Conservation (phyloP, 2,797 vertebrate species). For the Microctenopoma steveboyesi region DNA sequence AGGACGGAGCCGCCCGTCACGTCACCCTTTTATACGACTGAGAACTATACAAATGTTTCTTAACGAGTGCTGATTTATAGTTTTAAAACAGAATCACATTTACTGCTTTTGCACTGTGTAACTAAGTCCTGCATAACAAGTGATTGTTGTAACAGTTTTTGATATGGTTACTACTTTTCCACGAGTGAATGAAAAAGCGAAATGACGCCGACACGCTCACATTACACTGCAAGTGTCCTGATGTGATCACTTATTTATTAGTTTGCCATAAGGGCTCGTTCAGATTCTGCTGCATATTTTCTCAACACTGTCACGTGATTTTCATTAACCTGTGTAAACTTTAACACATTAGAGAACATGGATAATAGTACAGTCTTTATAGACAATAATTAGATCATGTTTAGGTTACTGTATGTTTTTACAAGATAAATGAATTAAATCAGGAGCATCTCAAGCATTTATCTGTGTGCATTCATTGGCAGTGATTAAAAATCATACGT, state of each 20-base stretch:
- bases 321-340: slow-evolving; percentile 24
- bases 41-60: slow-evolving; percentile 39
- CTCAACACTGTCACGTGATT: slow-evolving; percentile 81
- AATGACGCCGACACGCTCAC: slow-evolving; percentile 7
- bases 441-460: too few relatives aligned
- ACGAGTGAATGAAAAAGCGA: slow-evolving; percentile 27
- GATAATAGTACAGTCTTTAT: neutral
- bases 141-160: slow-evolving; percentile 29
- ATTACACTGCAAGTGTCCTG: slow-evolving; percentile 20
- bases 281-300: slow-evolving; percentile 72
- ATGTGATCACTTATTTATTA: slow-evolving; percentile 54
- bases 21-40: slow-evolving; percentile 25
- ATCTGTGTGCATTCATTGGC: too few relatives aligned
- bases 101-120: slow-evolving; percentile 78
- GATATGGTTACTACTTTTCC: slow-evolving; percentile 44
- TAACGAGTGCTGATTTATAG: slow-evolving; percentile 27
- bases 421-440: neutral
- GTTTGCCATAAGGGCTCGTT: slow-evolving; percentile 56
- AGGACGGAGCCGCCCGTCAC: slow-evolving; percentile 27
- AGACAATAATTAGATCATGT: slow-evolving; percentile 18
- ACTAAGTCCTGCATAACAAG: slow-evolving; percentile 71
- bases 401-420: too few relatives aligned
- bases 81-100: slow-evolving; percentile 61
- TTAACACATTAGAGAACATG: neutral
- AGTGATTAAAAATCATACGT: too few relatives aligned